phyloP scores from a whole-genome alignment of 2,113 vertebrate species.

The Cacatua alba region DNA sequence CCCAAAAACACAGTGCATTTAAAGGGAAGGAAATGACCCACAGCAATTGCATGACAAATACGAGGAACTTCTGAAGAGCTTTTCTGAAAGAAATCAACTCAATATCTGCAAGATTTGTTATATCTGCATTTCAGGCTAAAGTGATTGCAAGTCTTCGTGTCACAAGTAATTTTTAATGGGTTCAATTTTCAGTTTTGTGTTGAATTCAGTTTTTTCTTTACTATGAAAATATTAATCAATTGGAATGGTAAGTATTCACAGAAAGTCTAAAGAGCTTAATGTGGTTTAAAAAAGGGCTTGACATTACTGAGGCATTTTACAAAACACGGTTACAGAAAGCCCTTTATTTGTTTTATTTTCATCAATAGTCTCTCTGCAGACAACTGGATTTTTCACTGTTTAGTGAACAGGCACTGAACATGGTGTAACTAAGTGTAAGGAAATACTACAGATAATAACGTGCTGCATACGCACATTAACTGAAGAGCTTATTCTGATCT shows the following conservation, averaged over 20 bases:
- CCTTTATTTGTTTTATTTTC: background rate
- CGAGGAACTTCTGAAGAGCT: background rate
- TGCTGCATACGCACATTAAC: background rate
- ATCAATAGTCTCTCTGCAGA: background rate
- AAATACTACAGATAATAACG: background rate
- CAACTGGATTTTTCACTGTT: background rate
- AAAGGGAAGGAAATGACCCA: background rate
- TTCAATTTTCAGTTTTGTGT: background rate
- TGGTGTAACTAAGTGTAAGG: background rate
- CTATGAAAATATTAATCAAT: constrained; percentile 10
- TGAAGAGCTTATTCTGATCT: background rate
- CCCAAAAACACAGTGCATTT: background rate
- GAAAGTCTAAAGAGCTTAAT: constrained; percentile 49
- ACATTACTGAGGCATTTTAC: background rate
- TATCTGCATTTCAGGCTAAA: background rate
- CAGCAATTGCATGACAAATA: background rate
- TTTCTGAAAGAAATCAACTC: background rate
- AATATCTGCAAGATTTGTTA: background rate
- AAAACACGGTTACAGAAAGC: background rate
- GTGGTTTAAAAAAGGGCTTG: constrained; percentile 38
- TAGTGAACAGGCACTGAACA: background rate
- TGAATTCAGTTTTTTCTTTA: constrained; percentile 37
- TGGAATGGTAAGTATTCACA: constrained; percentile 15
- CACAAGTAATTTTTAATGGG: background rate
- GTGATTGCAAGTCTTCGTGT: background rate